Percentiles rank a stretch among this genome's conserved stretches.
These are phyloP conservation scores for Puma concolor DNA, from an alignment of 2,113 vertebrate species.

Conservation along the genomic window DNA sequence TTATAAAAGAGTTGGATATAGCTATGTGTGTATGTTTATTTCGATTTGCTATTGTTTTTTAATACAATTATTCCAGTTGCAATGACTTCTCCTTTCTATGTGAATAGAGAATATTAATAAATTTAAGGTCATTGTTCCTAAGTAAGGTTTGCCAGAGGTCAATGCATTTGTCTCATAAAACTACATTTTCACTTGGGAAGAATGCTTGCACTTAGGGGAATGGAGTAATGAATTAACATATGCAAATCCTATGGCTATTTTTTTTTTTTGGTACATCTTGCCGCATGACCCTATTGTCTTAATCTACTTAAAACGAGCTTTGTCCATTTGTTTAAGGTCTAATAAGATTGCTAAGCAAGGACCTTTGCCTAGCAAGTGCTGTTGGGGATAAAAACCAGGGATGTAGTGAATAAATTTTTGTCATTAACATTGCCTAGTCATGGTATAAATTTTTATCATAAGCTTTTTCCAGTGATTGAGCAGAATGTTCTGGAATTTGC, in stretches of 20 bases:
- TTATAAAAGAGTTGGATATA: not conserved
- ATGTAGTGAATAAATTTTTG: slow-evolving; percentile 14
- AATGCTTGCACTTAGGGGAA: not conserved
- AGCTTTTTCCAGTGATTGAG: not conserved
- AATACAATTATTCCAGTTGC: not conserved
- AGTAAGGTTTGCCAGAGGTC: not conserved
- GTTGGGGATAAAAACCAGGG: slow-evolving; percentile 11
- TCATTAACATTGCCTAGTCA: not conserved
- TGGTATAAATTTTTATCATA: slow-evolving; percentile 13
- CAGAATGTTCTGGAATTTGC: not conserved
- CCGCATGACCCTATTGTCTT: not conserved
- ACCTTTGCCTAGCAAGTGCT: slow-evolving; percentile 8
- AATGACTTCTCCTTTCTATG: not conserved
- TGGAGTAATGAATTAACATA: not conserved
- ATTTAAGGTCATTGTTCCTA: slow-evolving; percentile 2
- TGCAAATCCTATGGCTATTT: slow-evolving; percentile 10
- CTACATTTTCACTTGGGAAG: not conserved
- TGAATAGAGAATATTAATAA: slow-evolving; percentile 21
- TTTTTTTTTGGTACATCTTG: not conserved
- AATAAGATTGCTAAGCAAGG: slow-evolving; percentile 47
- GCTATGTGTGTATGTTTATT: not conserved
- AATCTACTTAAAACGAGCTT: slow-evolving; percentile 14
- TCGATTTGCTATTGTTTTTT: not conserved
- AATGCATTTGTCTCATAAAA: slow-evolving; percentile 22
- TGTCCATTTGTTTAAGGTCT: slow-evolving; percentile 46